A percentile compares a stretch with the other conserved stretches of the same genome.
Conservation (phyloP, 2,113 vertebrate species). For the Rhegmatorhina hoffmannsi region DNA sequence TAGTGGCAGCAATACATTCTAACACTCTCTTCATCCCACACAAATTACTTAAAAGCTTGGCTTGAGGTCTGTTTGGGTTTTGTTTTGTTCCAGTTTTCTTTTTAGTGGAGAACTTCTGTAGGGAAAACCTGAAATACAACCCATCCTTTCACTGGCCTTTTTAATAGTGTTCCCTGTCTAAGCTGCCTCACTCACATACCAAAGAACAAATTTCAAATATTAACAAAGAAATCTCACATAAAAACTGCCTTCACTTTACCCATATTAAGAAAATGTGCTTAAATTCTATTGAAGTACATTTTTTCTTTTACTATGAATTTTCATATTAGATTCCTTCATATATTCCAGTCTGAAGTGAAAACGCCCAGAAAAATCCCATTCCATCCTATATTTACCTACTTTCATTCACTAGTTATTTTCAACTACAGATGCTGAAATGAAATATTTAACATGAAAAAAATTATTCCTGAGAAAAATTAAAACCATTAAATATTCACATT, state of each 20-base stretch:
- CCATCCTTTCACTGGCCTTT: neutral
- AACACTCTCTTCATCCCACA: neutral
- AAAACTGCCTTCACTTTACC: neutral
- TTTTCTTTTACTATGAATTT: neutral
- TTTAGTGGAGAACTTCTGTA: constrained; percentile 6
- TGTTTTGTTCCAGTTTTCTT: neutral
- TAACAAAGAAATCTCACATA: neutral
- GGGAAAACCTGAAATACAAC: constrained; percentile 9
- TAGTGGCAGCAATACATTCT: neutral
- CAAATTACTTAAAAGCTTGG: neutral
- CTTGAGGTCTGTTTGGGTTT: neutral
- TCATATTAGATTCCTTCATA: neutral
- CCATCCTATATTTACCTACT: neutral
- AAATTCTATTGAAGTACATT: neutral
- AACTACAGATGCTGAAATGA: neutral
- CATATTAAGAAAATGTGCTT: neutral
- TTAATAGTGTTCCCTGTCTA: neutral
- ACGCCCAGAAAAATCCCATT: neutral
- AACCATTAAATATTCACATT: neutral
- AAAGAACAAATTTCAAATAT: neutral
- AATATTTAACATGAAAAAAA: neutral
- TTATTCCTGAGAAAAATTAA: neutral
- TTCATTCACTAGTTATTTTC: neutral
- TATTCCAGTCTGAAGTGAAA: neutral
- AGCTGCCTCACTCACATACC: neutral